Conservation (phyloP, 2,888 invertebrate species). For the Drosophila mimica region DNA sequence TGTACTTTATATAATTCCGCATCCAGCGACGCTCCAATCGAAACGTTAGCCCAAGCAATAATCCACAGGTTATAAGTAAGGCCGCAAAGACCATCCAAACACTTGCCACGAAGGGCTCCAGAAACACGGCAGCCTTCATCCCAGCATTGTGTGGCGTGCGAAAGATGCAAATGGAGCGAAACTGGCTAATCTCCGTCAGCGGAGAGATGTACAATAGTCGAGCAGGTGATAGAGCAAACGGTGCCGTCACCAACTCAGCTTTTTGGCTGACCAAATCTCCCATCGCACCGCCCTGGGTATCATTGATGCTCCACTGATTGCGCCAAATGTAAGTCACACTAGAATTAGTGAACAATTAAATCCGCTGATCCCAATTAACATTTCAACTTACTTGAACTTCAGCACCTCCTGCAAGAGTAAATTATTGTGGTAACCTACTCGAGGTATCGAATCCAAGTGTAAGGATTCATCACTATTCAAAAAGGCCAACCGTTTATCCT, state of each 20-base stretch:
- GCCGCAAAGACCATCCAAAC: constrained; percentile 87
- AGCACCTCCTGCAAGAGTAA: constrained; percentile 70
- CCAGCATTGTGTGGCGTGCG: constrained; percentile 87
- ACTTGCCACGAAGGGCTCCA: constrained; percentile 86
- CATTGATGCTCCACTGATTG: constrained; percentile 73
- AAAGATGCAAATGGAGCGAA: constrained; percentile 86
- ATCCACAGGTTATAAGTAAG: constrained; percentile 80
- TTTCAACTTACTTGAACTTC: constrained; percentile 69
- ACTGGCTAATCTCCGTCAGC: constrained; percentile 60
- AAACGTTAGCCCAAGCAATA: constrained; percentile 83
- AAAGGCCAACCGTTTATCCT: constrained; percentile 53
- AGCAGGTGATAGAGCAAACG: constrained; percentile 52
- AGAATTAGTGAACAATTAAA: background rate
- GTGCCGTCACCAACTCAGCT: constrained; percentile 67
- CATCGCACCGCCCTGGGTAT: constrained; percentile 75
- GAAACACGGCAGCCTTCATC: constrained; percentile 87
- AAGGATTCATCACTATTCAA: constrained; percentile 61
- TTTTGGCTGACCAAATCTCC: constrained; percentile 71
- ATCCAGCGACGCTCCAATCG: constrained; percentile 69
- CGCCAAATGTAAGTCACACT: constrained; percentile 63
- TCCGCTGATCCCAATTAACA: rapidly evolving
- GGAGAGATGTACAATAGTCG: constrained; percentile 62
- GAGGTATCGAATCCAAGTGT: constrained; percentile 71
- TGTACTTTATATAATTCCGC: constrained; percentile 53
- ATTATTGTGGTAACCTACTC: constrained; percentile 70